These are phyloP conservation scores for Parnassius glacialis DNA, from an alignment of 2,888 invertebrate species.

Conservation along the genomic window DNA sequence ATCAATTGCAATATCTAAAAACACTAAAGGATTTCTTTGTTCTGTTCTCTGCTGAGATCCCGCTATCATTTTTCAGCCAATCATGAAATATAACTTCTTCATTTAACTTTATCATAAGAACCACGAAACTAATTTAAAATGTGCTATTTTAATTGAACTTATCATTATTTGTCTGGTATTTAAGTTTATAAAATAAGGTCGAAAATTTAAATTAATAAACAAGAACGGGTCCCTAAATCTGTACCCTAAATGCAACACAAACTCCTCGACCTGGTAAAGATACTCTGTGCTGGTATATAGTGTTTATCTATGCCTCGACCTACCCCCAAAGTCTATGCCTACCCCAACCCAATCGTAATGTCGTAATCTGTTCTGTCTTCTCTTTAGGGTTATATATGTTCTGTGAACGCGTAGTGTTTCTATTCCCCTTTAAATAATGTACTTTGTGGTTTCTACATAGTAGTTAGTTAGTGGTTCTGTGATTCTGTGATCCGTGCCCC, in stretches of 20 bases:
- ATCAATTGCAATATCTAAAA: slow-evolving; percentile 85
- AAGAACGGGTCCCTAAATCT: slow-evolving; percentile 24
- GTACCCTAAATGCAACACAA: not conserved
- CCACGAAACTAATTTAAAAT: slow-evolving; percentile 17
- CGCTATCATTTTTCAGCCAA: slow-evolving; percentile 36
- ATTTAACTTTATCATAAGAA: slow-evolving; percentile 16
- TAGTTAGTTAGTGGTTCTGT: too few relatives aligned
- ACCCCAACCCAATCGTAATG: slow-evolving; percentile 29
- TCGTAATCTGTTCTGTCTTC: too few relatives aligned
- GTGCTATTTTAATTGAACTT: slow-evolving; percentile 26
- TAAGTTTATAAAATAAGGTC: slow-evolving; percentile 33
- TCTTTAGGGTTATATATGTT: too few relatives aligned
- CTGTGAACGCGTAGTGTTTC: too few relatives aligned
- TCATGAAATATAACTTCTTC: slow-evolving; percentile 24
- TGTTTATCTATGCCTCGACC: too few relatives aligned
- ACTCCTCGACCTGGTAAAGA: slow-evolving; percentile 32
- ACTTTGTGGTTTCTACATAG: too few relatives aligned
- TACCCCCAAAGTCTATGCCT: too few relatives aligned
- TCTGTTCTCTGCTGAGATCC: slow-evolving; percentile 36
- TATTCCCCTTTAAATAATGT: too few relatives aligned
- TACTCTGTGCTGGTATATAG: too few relatives aligned
- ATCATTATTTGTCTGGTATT: slow-evolving; percentile 30
- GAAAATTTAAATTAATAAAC: slow-evolving; percentile 27
- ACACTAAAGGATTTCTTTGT: slow-evolving; percentile 84
- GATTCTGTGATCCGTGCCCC: too few relatives aligned